Evolutionary conservation across 2,797 vertebrate species (phyloP).

Genomic region (Mormyrus hasselquistii): DNA sequence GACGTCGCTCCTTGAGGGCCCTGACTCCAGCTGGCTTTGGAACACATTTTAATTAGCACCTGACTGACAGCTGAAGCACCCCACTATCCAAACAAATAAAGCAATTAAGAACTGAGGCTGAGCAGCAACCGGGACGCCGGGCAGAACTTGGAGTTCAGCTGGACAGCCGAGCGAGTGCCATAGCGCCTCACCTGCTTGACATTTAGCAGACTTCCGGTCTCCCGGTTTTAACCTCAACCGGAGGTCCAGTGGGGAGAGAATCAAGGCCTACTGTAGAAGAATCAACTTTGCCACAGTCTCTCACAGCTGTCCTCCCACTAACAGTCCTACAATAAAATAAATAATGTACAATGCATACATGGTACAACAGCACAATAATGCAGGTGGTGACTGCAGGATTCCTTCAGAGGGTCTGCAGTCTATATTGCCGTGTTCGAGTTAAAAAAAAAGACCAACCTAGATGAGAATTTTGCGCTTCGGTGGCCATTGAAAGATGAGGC

Average conservation of each 20-base stretch:
- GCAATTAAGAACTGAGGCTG: slow-evolving; percentile 1
- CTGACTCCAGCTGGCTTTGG: neutral
- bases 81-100: slow-evolving; percentile 8
- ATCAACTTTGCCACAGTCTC: neutral
- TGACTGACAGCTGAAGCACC: slow-evolving; percentile 14
- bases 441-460: slow-evolving; percentile 77
- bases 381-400: slow-evolving; percentile 69
- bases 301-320: neutral
- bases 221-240: neutral
- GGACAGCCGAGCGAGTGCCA: neutral
- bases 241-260: neutral
- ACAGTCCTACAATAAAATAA: neutral
- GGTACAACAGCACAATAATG: slow-evolving; percentile 45
- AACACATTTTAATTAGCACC: slow-evolving; percentile 10
- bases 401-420: slow-evolving; percentile 79
- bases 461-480: slow-evolving; percentile 99
- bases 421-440: slow-evolving; percentile 91
- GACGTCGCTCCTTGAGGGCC: neutral
- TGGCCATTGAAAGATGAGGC: slow-evolving; percentile 99
- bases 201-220: neutral
- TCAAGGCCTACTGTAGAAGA: neutral
- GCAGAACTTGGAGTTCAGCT: neutral
- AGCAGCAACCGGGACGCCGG: neutral
- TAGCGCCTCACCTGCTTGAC: neutral
- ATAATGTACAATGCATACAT: neutral